Base-by-base conservation (phyloP, 2,888 invertebrate species). In the Heliconius ethilla region DNA sequence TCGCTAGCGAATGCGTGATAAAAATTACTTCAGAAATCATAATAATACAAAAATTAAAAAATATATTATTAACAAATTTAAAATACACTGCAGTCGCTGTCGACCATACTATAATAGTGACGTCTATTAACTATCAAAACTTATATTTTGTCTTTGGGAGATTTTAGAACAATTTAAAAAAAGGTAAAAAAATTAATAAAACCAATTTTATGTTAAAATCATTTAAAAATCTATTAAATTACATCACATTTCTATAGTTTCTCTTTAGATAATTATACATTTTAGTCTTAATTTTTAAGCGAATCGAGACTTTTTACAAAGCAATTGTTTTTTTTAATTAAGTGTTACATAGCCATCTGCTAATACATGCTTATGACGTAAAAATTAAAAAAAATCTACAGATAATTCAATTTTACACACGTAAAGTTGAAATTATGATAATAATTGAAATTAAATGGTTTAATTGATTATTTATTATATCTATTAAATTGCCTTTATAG, bases 201-300 rank as follows among this genome's bases (percentile, higher is more conserved):
- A 74, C n/a, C 37, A 45, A 59, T 75, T 76, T 40, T 59, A 70
- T 59, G 51, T 77, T 15, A 51, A 72, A 62, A 63, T 27, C n/a
- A 27, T 62, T 45, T 65, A 75, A 79, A 76, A 77, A 80, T 81
- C 76, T 82, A 83, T 75, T 82, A 81, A 76, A 82, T 81, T 80
- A 81, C 82, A 83, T 85, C 83, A 84, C 82, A 83, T 82, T 82
- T 84, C 79, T 83, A 82, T 83, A 80, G 70, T 75, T 63, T 70
- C 70, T 69, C 77, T 75, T 81, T 72, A 45, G 67, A 75, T 76
- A 76, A 22, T 59, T 59, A 15, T 76, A 69, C 78, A 80, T 70
- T 77, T 77, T 75, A 72, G 45, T 70, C 51, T 74, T 70, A 83
- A 10, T n/a, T 72, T 51, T 74, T 45, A 75, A 75, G 79, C 69